Evolutionary conservation across 1,140 invertebrate species (phyloP).

Genomic region (Drusus annulatus): DNA sequence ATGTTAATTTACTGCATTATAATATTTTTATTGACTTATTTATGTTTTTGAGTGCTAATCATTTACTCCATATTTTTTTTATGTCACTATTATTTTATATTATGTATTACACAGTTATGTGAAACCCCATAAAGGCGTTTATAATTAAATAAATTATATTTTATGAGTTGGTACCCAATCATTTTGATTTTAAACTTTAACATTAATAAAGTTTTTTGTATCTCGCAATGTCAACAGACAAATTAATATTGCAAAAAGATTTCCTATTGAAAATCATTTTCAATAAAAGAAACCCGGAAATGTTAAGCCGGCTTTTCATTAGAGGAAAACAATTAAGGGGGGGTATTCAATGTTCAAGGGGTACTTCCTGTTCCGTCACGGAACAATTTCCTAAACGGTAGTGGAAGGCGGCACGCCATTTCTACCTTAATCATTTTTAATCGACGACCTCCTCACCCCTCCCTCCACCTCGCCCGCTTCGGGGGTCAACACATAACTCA

Average conservation of each 20-base stretch:
- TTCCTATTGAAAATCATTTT: neutral
- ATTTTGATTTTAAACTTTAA: too few relatives aligned
- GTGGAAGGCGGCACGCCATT: conserved; percentile 33
- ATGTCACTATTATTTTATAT: too few relatives aligned
- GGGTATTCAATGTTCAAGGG: conserved; percentile 7
- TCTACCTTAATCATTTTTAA: conserved; percentile 50
- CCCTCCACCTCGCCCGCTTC: conserved; percentile 20
- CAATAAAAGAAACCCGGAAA: conserved; percentile 35
- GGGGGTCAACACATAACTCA: conserved; percentile 41
- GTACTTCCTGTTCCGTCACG: conserved; percentile 44
- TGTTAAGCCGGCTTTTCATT: conserved; percentile 45
- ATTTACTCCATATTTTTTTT: too few relatives aligned
- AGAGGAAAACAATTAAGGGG: conserved; percentile 49
- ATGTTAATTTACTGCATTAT: too few relatives aligned
- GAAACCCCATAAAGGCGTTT: too few relatives aligned
- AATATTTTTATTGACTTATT: too few relatives aligned
- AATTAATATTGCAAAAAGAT: neutral
- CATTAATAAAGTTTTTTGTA: neutral
- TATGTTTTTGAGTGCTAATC: too few relatives aligned
- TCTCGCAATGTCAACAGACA: neutral
- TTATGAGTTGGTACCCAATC: too few relatives aligned
- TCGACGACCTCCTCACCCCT: conserved; percentile 43
- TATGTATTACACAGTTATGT: too few relatives aligned
- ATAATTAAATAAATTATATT: too few relatives aligned
- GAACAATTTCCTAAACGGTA: conserved; percentile 46